Evolutionary conservation across 64 coral and sea anemone genomes (phyloP).

Genomic region (Astreopora myriophthalma): DNA sequence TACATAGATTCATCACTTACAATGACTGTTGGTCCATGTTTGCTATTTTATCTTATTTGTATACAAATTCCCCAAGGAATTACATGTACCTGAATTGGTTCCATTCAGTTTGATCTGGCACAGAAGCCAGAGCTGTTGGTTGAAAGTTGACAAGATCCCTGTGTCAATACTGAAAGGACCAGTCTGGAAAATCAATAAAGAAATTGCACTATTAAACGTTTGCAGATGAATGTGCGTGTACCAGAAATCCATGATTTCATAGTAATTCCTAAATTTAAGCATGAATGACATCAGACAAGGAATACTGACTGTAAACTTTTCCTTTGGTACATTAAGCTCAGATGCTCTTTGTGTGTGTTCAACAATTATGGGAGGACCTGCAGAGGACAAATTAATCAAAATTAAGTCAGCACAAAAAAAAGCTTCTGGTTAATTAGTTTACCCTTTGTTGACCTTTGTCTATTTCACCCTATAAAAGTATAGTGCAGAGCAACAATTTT

Average conservation of each 20-base stretch:
- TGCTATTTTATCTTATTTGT: too few relatives aligned
- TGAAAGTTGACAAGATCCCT: slow-evolving; percentile 93
- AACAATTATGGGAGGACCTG: slow-evolving; percentile 89
- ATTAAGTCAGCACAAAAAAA: neutral
- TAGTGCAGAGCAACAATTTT: too few relatives aligned
- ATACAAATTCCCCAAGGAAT: too few relatives aligned
- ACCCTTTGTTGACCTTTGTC: too few relatives aligned
- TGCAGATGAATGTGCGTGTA: neutral
- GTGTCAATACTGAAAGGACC: slow-evolving; percentile 81
- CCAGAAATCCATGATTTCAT: neutral
- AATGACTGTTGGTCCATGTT: too few relatives aligned
- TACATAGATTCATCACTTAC: too few relatives aligned
- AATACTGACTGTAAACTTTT: slow-evolving; percentile 62
- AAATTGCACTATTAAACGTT: neutral
- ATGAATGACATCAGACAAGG: neutral
- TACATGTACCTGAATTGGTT: slow-evolving; percentile 73
- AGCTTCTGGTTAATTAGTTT: too few relatives aligned
- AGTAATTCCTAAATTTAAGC: neutral
- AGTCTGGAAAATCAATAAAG: slow-evolving; percentile 49
- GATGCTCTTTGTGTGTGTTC: slow-evolving; percentile 57
- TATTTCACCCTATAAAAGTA: too few relatives aligned
- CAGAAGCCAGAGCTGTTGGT: slow-evolving; percentile 91
- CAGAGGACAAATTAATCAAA: neutral
- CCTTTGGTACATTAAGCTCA: slow-evolving; percentile 5
- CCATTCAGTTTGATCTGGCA: slow-evolving; percentile 93